A percentile compares a stretch with the other conserved stretches of the same genome.
Conservation (phyloP, 2,113 vertebrate genomes). For the Cervus canadensis region DNA sequence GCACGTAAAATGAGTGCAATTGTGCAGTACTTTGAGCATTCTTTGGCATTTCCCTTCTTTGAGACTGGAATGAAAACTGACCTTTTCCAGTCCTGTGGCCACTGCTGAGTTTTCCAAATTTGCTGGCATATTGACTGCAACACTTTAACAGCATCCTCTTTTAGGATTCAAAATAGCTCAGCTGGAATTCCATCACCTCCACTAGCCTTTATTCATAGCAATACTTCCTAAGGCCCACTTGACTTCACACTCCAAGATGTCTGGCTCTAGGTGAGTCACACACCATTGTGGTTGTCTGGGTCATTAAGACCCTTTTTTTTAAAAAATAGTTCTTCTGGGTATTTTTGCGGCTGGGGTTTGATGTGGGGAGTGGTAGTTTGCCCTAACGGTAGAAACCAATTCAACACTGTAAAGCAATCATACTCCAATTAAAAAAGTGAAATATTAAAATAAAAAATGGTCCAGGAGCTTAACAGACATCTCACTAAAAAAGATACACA, state of each 20-base stretch:
- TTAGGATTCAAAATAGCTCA: not conserved
- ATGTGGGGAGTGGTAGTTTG: not conserved
- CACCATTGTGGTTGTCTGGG: not conserved
- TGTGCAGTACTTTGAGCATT: not conserved
- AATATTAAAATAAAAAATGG: not conserved
- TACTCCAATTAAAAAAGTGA: not conserved
- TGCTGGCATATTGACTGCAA: not conserved
- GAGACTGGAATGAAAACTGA: not conserved
- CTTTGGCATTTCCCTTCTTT: not conserved
- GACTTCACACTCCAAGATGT: not conserved
- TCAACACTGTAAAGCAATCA: not conserved
- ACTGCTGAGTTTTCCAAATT: not conserved
- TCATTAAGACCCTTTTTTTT: not conserved
- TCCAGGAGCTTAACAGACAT: not conserved
- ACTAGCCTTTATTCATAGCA: not conserved
- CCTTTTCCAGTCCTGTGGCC: not conserved
- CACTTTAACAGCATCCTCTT: not conserved
- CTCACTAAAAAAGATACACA: not conserved
- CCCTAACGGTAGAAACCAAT: not conserved
- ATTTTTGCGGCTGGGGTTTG: not conserved
- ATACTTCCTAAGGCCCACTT: not conserved
- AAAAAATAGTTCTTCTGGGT: not conserved
- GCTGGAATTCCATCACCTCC: not conserved
- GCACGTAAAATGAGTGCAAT: accelerated
- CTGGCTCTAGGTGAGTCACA: not conserved